phyloP scores from a whole-genome alignment of 2,113 vertebrate genomes.

The Caracal caracal region DNA sequence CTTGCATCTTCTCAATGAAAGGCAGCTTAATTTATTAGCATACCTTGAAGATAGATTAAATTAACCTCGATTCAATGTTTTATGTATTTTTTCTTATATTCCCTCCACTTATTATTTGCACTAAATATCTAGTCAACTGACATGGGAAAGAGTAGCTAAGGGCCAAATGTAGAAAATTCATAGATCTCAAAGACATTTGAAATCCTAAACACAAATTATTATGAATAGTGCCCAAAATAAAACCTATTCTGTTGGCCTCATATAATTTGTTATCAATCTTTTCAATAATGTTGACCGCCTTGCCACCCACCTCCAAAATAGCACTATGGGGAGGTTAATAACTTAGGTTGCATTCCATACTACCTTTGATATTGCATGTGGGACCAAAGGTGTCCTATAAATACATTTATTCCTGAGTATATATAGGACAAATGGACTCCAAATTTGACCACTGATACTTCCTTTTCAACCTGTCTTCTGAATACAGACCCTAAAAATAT shows the following conservation, averaged over 20 bases:
- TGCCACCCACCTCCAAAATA: background rate
- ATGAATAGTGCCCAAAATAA: conserved; percentile 6
- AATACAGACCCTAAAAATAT: background rate
- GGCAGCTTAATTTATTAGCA: background rate
- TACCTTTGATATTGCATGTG: background rate
- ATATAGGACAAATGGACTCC: background rate
- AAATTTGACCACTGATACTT: background rate
- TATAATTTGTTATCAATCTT: background rate
- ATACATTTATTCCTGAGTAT: background rate
- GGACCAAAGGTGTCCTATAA: background rate
- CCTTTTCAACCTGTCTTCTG: background rate
- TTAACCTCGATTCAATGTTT: background rate
- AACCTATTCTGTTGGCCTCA: conserved; percentile 2
- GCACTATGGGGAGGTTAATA: background rate
- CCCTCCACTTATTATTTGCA: conserved; percentile 7
- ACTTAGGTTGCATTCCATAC: background rate
- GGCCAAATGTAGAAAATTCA: background rate
- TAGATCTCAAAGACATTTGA: conserved; percentile 1
- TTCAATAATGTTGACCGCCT: background rate
- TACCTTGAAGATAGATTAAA: conserved; percentile 14
- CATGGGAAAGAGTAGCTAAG: background rate
- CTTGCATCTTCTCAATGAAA: conserved; percentile 34
- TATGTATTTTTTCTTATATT: conserved; percentile 44
- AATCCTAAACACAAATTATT: conserved; percentile 1
- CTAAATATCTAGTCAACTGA: background rate